Percentiles rank a stretch among this genome's conserved stretches.
These are phyloP conservation scores for Thomomys bottae DNA, from an alignment of 2,113 vertebrate genomes.

Conservation along the genomic window DNA sequence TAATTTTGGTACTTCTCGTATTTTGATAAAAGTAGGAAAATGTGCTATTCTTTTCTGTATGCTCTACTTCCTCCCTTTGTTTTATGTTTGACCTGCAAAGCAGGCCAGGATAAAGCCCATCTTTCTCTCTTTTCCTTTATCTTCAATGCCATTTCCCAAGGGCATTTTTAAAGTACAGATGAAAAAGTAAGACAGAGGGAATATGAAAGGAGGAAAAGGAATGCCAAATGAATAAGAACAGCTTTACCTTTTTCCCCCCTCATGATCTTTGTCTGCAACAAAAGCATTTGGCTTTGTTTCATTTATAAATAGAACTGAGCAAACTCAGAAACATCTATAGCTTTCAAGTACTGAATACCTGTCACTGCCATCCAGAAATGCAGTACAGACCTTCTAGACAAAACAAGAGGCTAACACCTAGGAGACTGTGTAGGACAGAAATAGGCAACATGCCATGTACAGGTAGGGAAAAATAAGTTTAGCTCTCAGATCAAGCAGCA, in stretches of 20 bases:
- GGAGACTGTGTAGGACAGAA: accelerated
- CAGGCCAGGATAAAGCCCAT: background rate
- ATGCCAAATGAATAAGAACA: conserved; percentile 36
- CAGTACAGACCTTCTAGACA: background rate
- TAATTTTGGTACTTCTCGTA: background rate
- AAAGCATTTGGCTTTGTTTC: conserved; percentile 43
- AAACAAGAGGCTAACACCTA: background rate
- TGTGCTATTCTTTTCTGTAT: background rate
- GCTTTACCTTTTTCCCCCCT: background rate
- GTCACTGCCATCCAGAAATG: background rate
- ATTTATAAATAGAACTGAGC: conserved; percentile 52
- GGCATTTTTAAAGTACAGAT: conserved; percentile 54
- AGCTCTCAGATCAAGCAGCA: background rate
- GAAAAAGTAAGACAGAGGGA: conserved; percentile 42
- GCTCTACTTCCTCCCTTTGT: background rate
- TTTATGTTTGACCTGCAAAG: conserved; percentile 42
- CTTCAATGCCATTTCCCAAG: conserved; percentile 38
- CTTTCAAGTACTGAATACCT: background rate
- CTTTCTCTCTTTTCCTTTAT: background rate
- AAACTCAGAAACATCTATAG: conserved; percentile 5
- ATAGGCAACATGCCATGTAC: too few relatives aligned
- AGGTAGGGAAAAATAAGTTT: background rate
- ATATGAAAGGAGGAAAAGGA: conserved; percentile 33
- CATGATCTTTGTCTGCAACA: conserved; percentile 3
- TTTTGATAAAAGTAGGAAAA: background rate